These are phyloP conservation scores for Dreissena polymorpha DNA, from an alignment of 1,140 invertebrate species.

Conservation along the genomic window DNA sequence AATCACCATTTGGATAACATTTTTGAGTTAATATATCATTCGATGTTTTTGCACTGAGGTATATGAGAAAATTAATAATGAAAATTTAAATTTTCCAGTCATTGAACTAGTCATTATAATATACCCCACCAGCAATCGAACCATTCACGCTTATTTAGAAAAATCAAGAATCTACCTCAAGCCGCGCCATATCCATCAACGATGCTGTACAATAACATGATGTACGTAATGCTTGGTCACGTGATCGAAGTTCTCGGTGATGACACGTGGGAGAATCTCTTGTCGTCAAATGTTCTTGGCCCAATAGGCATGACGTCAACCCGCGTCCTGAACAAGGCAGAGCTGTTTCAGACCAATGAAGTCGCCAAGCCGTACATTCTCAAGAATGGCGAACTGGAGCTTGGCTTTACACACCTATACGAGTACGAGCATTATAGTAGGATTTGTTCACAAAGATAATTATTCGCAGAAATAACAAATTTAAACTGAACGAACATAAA, in stretches of 20 bases:
- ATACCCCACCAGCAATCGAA: no score
- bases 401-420: constrained; percentile 5
- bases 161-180: constrained; percentile 57
- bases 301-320: constrained; percentile 62
- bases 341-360: constrained; percentile 37
- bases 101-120: no score
- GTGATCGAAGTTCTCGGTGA: constrained; percentile 55
- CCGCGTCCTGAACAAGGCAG: constrained; percentile 36
- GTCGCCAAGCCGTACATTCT: constrained; percentile 35
- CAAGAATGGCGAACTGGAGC: constrained; percentile 7
- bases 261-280: constrained; percentile 60
- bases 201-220: constrained; percentile 64
- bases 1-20: no score
- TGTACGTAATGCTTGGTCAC: constrained; percentile 66
- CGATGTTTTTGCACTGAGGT: no score
- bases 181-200: constrained; percentile 42
- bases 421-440: background rate
- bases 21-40: no score
- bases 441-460: background rate
- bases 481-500: no score
- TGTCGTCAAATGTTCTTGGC: constrained; percentile 54
- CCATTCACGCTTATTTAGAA: constrained; percentile 46
- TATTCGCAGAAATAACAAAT: background rate
- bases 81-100: no score
- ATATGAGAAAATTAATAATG: no score